Base-by-base conservation (phyloP, 2,888 invertebrate species). In the Mesoligia furuncula region DNA sequence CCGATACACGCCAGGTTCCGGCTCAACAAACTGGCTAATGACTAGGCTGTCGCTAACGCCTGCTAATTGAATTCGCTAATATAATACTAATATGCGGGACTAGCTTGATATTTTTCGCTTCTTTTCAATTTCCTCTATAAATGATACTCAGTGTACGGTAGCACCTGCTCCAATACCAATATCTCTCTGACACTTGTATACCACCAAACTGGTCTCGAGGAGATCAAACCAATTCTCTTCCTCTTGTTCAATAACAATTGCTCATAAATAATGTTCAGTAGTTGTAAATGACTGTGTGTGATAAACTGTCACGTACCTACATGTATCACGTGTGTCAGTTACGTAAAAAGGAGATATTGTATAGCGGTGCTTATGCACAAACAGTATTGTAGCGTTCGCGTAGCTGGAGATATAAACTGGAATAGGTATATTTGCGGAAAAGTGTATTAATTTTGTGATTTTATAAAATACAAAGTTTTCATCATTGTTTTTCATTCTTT, bases 301-400 rank as follows among this genome's bases (percentile, higher is more conserved):
- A 51, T 27, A 89, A 86, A 90, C 79, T 83, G 84, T 85, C 76
- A 81, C 75, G 78, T 84, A 48, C 48, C 45, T 45, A 83, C 86
- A 90, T 90, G 89, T 90, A 87, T 91, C 89, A 90, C 88, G 88
- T 85, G 86, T 85, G 77, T 84, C 82, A 77, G 79, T 80, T 80
- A 90, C 90, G 91, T 93, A 92, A 93, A n/a, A 48, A 20, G 85
- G 86, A 91, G 88, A 90, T 90, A 91, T 88, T 88, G 87, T 85
- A 88, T 86, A 48, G 82, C 77, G 85, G 85, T 89, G 85, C 88
- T 87, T 90, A 86, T 83, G 80, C 73, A 82, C 79, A 74, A 64
- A 15, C 0, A 31, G 0, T 31, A 11, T 66, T 72, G 1, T 17
- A 48, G 7, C 6, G 9, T 11, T 0, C 31, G 45, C n/a, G n/a